Conservation (phyloP, 1,140 invertebrate species). For the Papilio aristodemus region DNA sequence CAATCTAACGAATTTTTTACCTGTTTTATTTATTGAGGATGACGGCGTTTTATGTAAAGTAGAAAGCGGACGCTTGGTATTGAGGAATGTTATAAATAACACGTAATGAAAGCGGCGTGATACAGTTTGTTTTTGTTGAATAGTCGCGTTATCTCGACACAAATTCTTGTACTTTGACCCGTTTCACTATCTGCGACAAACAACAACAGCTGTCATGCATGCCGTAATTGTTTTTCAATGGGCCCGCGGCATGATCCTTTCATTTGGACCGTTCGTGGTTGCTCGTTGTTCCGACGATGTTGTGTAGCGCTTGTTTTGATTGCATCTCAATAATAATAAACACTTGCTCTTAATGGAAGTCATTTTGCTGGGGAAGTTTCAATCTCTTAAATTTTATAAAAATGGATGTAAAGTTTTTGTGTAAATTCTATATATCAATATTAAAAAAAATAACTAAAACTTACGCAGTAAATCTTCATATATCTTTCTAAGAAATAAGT, state of each 20-base stretch:
- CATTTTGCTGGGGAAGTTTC: background rate
- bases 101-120: conserved; percentile 1
- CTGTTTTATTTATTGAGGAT: background rate
- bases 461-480: too few species aligned
- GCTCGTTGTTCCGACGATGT: background rate
- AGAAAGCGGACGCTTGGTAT: background rate
- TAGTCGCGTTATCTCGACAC: conserved; percentile 48
- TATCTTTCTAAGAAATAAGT: too few species aligned
- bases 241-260: conserved; percentile 38
- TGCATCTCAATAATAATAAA: conserved; percentile 7
- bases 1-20: background rate
- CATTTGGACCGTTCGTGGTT: conserved; percentile 17
- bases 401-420: background rate
- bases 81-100: background rate
- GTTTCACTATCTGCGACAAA: conserved; percentile 40
- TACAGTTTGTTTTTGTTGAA: conserved; percentile 35
- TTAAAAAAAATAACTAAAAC: too few species aligned
- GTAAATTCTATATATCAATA: too few species aligned
- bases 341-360: background rate
- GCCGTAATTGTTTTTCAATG: conserved; percentile 53
- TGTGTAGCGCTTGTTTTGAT: conserved; percentile 5
- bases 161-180: conserved; percentile 57
- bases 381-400: background rate
- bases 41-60: conserved; percentile 3
- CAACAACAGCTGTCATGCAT: conserved; percentile 44